Base-by-base conservation (phyloP, 2,888 invertebrate genomes). In the Agrochola litura region DNA sequence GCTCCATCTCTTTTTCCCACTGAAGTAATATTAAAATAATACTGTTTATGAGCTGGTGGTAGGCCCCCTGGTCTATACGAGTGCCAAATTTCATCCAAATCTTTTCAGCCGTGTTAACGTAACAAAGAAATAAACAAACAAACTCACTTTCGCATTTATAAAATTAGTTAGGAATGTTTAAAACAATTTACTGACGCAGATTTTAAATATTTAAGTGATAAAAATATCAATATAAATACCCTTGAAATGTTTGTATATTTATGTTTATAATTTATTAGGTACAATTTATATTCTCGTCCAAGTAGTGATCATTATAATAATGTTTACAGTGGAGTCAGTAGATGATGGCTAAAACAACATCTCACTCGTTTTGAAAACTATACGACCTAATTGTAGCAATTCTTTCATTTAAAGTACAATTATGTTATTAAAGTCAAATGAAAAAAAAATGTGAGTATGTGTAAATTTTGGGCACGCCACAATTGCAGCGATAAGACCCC, bases 361-460 rank as follows among this genome's bases (percentile, higher is more conserved):
- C 52, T 63, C n/a, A 46, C 9, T 37, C 1, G 9, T 67, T 85
- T 37, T 63, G 25, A 64, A 65, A 76, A 76, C 65, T 9, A 61
- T 69, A 72, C 22, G 37, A 64, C 14, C 25, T 64, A 58, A 58
- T 68, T 56, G 5, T 16, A 65, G 12, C 52, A 2, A 25, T 58
- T 46, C 25, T 68, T 68, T 68, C 12, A 56, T 83, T 67, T 63
- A 30, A 69, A 43, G 5, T 49, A 43, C 54, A 49, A 49, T 49
- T 22, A 43, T 80, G 49, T 37, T 66, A 43, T 66, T 56, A 22
- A 66, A 66, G 49, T 46, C 4, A 49, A 52, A 19, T 52, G n/a
- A 37, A 37, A 37, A 6, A 5, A 19, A 52, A 19, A 52, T 16
- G 49, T 49, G 49, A 6, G 49, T 37, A 4, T 37, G 2, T 49